Base-by-base conservation (phyloP, 2,113 vertebrate species). In the Notechis scutatus region DNA sequence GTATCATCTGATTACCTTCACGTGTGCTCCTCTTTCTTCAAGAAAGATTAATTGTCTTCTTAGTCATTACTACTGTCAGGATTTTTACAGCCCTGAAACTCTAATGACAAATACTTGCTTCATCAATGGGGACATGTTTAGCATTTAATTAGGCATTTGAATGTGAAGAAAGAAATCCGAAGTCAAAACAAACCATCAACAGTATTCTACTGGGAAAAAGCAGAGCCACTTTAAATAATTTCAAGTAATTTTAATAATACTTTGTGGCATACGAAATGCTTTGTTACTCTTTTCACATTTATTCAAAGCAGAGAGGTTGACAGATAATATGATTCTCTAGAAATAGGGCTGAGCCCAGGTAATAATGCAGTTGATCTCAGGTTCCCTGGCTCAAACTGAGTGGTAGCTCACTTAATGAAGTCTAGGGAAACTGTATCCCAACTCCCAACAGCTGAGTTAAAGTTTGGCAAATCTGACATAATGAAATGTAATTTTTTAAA, bases 61-160 rank as follows among this genome's bases (percentile, higher is more conserved):
- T 88, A 20, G 57, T 88, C 87, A 88, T 74, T 92, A 34, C 69
- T 92, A 74, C 87, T 74, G 59, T 89, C 91, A 89, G 23, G 24
- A n/a, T 55, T 92, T 81, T 92, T 88, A 88, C 50, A 74, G 91
- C 50, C 23, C 87, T 45, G 87, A 74, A 89, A 88, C 59, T 29
- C 59, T 92, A 55, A 39, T 88, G 91, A 92, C 50, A 88, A 92
- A 55, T 88, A 34, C 59, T 39, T 8, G 47, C 29, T 26, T 88
- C 87, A 55, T 92, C 88, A 92, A 61, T 6, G 10, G 20, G 69
- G 59, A 52, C 7, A 55, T 39, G 69, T 92, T 92, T 92, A 74
- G 87, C 50, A 88, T 88, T 92, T 88, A 92, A 88, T 92, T 88
- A 74, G 59, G 87, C 86, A 42, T 88, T 42, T 64, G 57, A 92